Evolutionary conservation across 2,797 vertebrate genomes (phyloP).

Genomic region (Lophius americanus): DNA sequence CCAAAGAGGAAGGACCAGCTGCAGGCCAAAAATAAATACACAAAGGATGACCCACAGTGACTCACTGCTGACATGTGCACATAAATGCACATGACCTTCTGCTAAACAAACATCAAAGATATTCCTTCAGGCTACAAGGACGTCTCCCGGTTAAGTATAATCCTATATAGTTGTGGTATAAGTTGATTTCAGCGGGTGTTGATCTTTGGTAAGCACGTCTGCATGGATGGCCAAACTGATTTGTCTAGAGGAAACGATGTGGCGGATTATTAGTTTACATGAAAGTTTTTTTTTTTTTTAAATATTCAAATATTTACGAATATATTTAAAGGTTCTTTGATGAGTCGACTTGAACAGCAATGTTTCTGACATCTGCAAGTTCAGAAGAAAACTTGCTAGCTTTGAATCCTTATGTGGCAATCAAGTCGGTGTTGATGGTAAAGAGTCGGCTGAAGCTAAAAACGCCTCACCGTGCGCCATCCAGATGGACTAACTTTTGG

Average conservation of each 20-base stretch:
- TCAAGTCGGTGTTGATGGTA: no score
- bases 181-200: neutral
- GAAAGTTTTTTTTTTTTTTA: neutral
- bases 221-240: neutral
- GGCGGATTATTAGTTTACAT: neutral
- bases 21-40: constrained; percentile 76
- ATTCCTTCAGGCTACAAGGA: neutral
- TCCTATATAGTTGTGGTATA: no score
- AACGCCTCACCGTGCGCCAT: no score
- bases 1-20: constrained; percentile 75
- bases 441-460: no score
- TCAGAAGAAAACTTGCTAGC: constrained; percentile 11
- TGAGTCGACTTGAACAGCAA: constrained; percentile 42
- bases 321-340: constrained; percentile 32
- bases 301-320: neutral
- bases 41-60: constrained; percentile 70
- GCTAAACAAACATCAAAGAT: constrained; percentile 13
- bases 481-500: no score
- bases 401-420: no score
- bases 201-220: neutral
- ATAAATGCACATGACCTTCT: constrained; percentile 43
- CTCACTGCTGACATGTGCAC: constrained; percentile 66
- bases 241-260: neutral
- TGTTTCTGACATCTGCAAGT: constrained; percentile 51
- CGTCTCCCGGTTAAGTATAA: neutral